Evolutionary conservation across 2,113 vertebrate species (phyloP), one percentile per base, ranked within the genome.

Genomic region (Triplophysa tibetana): DNA sequence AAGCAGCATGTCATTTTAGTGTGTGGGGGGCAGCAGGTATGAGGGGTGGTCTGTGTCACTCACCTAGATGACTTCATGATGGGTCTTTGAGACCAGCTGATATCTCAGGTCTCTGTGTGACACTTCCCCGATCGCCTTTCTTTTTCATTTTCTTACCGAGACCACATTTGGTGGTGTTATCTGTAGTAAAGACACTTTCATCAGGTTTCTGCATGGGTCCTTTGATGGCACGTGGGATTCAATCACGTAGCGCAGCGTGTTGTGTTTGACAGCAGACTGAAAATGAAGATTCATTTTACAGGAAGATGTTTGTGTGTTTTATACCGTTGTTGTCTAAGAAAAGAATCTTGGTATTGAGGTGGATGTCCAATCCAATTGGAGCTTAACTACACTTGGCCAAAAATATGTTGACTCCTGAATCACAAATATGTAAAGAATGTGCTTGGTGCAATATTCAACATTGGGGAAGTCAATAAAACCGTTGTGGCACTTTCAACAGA

Each of bases 1-100:
- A 85, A 88, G 86, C 86, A 84, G 85, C 87, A 82, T 87, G 87
- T 85, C 85, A 86, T 90, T 88, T 84, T 87, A 79, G 10, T 62
- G n/a, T 66, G 85, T 63, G 81, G 83, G 65, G 24, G 41, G 70
- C 61, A 73, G 21, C 58, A 65, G 19, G 63, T 82, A 23, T 21
- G 21, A 10, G 3, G 60, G 19, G 54, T 38, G 19, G 70, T 7
- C 19, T 16, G 9, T 33, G 88, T 90, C 90, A 90, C 65, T 91
- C 89, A 84, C 69, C 23, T 70, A 90, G 90, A 90, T 87, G 86
- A 84, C 81, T 89, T 88, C 86, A 87, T 89, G 90, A 91, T 90
- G 86, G 82, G 81, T 89, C 91, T 89, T 85, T 70, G 43, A 52
- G 64, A 81, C 83, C 81, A 83, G 82, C 87, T 81, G 79, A 87